Evolutionary conservation across 2,888 invertebrate species (phyloP), one percentile per base, ranked within the genome.

Genomic region (Lasioglossum zephyrum): DNA sequence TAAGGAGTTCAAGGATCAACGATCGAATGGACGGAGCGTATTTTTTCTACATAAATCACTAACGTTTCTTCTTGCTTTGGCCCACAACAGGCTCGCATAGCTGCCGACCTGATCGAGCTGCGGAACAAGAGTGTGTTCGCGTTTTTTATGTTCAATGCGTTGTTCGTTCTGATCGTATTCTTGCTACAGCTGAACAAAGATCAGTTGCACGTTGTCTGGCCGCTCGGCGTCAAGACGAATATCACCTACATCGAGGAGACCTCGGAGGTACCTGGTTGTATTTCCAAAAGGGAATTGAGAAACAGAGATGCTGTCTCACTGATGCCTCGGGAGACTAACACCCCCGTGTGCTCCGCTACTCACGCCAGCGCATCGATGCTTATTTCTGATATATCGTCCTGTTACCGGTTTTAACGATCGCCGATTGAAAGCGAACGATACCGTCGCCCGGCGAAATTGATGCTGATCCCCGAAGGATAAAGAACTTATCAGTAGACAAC

Each of bases 111-210:
- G 96, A 97, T 98, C 95, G 99, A 99, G 95, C 97, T 99, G 95
- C 97, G 99, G 95, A 99, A 99, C 97, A 99, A 99, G 96, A 98
- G 98, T 94, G 98, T 99, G 95, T 99, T 99, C 96, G 98, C 98
- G 95, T 99, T 99, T 97, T 98, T 99, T 96, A 99, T 99, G 99
- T 98, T 99, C 97, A 99, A 99, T 97, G 98, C 99, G 96, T 97
- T 99, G 95, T 99, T 99, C 97, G 98, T 99, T 95, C 97, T 99
- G 96, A 98, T 99, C 96, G 99, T 99, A 95, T 98, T 99, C 96
- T 98, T 99, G 96, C 98, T 99, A 95, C 99, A 99, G 97, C 97
- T 99, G 96, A 99, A 99, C 96, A 99, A 99, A 97, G 98, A 99
- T 96, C 98, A 98, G 96, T 97, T 99, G 95, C 98, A 99, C 96